Percentiles rank a stretch among this genome's conserved stretches.
Evolutionary conservation across 2,888 invertebrate genomes (phyloP).

Genomic region (Onchidella celtica): DNA sequence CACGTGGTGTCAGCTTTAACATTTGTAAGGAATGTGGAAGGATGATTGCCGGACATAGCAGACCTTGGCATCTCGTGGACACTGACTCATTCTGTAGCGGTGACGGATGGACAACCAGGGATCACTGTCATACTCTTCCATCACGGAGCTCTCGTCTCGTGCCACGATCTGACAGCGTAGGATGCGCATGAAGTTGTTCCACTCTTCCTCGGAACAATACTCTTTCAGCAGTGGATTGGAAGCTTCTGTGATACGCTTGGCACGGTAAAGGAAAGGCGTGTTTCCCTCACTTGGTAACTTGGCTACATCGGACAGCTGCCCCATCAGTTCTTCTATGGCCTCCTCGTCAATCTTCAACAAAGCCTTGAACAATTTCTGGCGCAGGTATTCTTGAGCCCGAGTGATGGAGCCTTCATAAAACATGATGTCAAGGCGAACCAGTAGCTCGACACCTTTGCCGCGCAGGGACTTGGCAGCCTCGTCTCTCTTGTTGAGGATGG

Average conservation of each 20-base stretch:
- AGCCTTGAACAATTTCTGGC: conserved; percentile 57
- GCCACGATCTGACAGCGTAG: conserved; percentile 51
- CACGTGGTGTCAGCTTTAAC: conserved; percentile 27
- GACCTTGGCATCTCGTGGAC: conserved; percentile 52
- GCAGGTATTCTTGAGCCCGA: conserved; percentile 51
- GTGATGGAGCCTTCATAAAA: conserved; percentile 63
- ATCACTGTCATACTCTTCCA: conserved; percentile 57
- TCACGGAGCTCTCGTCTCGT: conserved; percentile 53
- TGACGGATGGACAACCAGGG: conserved; percentile 58
- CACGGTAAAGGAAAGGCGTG: conserved; percentile 49
- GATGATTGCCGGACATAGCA: conserved; percentile 53
- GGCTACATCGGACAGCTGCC: conserved; percentile 17
- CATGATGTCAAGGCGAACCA: conserved; percentile 64
- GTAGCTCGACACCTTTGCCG: conserved; percentile 58
- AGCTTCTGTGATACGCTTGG: conserved; percentile 54
- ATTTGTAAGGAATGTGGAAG: conserved; percentile 49
- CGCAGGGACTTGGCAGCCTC: conserved; percentile 58
- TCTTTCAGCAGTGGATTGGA: conserved; percentile 56
- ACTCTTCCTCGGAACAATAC: conserved; percentile 53
- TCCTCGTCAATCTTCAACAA: conserved; percentile 54
- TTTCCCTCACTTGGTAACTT: conserved; percentile 45
- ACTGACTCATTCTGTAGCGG: conserved; percentile 53
- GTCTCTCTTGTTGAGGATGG: conserved; percentile 59
- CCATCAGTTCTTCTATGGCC: conserved; percentile 45
- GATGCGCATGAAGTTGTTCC: conserved; percentile 48